phyloP scores from a whole-genome alignment of 2,797 vertebrate genomes.

The Pachyuromys duprasi region DNA sequence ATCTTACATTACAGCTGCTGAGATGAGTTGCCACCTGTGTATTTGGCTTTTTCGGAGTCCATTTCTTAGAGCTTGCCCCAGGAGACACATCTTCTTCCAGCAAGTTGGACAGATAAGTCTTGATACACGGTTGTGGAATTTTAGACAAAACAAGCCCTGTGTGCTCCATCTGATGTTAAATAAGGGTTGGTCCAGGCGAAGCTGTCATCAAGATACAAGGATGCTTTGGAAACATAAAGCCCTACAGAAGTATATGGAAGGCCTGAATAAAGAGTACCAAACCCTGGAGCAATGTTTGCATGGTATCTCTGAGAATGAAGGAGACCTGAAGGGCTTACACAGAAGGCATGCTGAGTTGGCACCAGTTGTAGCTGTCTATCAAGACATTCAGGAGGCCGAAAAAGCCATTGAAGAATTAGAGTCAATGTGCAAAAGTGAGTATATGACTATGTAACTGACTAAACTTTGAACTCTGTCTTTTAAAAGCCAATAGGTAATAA shows the following conservation, averaged over 20 bases:
- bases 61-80: conserved; percentile 52
- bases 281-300: conserved; percentile 84
- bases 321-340: conserved; percentile 85
- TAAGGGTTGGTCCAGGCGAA: conserved; percentile 70
- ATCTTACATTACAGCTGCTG: conserved; percentile 81
- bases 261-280: conserved; percentile 88
- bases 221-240: conserved; percentile 86
- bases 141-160: conserved; percentile 67
- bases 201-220: conserved; percentile 78
- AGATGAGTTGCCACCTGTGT: conserved; percentile 84
- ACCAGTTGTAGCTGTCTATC: conserved; percentile 86
- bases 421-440: conserved; percentile 89
- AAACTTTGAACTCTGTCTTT: conserved; percentile 13
- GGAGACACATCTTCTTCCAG: neutral
- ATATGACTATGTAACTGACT: neutral
- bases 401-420: conserved; percentile 90
- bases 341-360: conserved; percentile 87
- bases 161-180: conserved; percentile 33
- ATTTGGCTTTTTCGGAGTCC: conserved; percentile 76
- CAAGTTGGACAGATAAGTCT: conserved; percentile 56
- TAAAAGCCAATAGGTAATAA: conserved; percentile 10
- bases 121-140: conserved; percentile 45
- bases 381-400: conserved; percentile 85
- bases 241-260: conserved; percentile 89
- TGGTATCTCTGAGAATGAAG: conserved; percentile 84